Base-by-base conservation (phyloP, 2,797 vertebrate species). In the Hypotaenidia okinawae region DNA sequence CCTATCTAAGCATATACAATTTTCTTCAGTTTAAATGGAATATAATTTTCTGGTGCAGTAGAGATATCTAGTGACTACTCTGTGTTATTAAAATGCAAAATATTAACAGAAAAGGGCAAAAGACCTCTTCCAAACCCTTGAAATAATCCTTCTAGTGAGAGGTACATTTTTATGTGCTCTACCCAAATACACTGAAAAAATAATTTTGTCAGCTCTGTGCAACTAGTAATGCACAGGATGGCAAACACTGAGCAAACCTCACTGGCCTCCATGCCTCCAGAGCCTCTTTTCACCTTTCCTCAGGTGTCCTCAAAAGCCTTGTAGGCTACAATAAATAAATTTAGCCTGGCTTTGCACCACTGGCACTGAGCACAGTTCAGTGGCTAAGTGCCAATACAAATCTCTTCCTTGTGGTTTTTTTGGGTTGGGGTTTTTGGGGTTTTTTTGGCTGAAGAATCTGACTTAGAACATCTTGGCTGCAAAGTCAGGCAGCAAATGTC, bases 21-120 rank as follows among this genome's bases (percentile, higher is more conserved):
- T 51, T 49, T 82, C 35, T n/a, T 45, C 51, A 17, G 25, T 66
- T 85, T 59, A 49, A 49, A 55, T 10, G 22, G 13, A 52, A 11
- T 51, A 28, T 0, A 30, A 28, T 37, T 67, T 86, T 62, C 8
- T 35, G 47, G 47, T 27, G 14, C 39, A 27, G 17, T 19, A 73
- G 93, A 74, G 95, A 73, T 93, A 96, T 54, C 92, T 96, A 90
- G 90, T 54, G 90, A 59, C 47, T n/a, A 22, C 41, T 90, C 66
- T 39, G 4, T 37, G 47, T 21, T 52, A 74, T 51, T 83, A 33
- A 85, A 54, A 80, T 27, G 6, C 43, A 74, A 83, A 69, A 16
- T 12, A 22, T 70, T 67, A 27, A 61, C 8, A 4, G 12, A 39
- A 15, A 18, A 30, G 13, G 13, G 28, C 4, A 32, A 57, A 74